A percentile compares a stretch with the other conserved stretches of the same genome.
These are phyloP conservation scores for Pimpla rufipes DNA, from an alignment of 2,888 invertebrate genomes.

Conservation along the genomic window DNA sequence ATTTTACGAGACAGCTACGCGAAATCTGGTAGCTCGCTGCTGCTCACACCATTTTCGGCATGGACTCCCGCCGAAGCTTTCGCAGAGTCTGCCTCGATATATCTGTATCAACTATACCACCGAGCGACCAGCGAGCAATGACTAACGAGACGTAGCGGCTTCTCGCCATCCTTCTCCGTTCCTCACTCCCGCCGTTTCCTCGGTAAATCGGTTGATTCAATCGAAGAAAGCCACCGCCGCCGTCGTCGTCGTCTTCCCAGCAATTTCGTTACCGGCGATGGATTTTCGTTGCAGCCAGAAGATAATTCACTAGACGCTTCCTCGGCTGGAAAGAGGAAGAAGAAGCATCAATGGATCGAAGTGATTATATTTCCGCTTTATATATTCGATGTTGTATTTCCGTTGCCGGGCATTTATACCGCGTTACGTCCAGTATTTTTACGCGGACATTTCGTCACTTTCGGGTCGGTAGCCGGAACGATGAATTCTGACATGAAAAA, in stretches of 20 bases:
- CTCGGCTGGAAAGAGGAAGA: neutral
- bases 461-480: too few species aligned
- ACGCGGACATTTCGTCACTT: too few species aligned
- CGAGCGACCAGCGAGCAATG: constrained; percentile 22
- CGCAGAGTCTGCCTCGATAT: neutral
- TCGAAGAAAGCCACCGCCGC: constrained; percentile 1
- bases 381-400: neutral
- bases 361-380: neutral
- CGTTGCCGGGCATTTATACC: neutral
- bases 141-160: constrained; percentile 25
- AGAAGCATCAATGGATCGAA: constrained; percentile 9
- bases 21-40: constrained; percentile 26
- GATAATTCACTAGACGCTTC: constrained; percentile 34
- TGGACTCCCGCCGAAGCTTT: neutral
- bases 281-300: constrained; percentile 25
- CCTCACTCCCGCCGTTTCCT: neutral
- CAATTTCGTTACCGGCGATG: constrained; percentile 24
- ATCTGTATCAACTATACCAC: neutral
- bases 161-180: neutral
- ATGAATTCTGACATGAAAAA: too few species aligned
- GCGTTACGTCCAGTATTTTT: neutral
- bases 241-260: constrained; percentile 1
- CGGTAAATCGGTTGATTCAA: constrained; percentile 36
- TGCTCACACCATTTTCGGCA: constrained; percentile 21
- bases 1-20: constrained; percentile 73